These are phyloP conservation scores for Rhaphigaster nebulosa DNA, from an alignment of 2,888 invertebrate genomes.

Conservation along the genomic window DNA sequence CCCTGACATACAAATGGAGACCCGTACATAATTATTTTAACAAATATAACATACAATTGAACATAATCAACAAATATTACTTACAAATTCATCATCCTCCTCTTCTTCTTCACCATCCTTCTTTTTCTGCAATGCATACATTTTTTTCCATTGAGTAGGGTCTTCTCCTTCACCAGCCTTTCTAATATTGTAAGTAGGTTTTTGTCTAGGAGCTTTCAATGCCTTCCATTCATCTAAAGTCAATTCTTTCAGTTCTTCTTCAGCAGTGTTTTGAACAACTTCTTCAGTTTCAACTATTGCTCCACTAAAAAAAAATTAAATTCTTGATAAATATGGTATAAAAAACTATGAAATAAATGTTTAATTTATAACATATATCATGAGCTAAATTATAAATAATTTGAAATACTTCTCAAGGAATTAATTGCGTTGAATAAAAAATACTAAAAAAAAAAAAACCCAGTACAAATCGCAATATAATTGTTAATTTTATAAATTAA, in stretches of 20 bases:
- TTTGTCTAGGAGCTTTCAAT: constrained; percentile 82
- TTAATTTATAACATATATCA: background rate
- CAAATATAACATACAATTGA: background rate
- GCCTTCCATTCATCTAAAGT: constrained; percentile 97
- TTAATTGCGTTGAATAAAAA: too few species aligned
- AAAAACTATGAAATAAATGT: background rate
- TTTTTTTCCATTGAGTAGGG: constrained; percentile 91
- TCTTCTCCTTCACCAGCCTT: constrained; percentile 96
- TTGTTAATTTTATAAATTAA: too few species aligned
- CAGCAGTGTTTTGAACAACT: constrained; percentile 61
- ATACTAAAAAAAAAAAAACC: background rate
- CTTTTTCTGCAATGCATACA: constrained; percentile 83
- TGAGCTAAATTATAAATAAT: background rate
- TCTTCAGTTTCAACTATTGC: constrained; percentile 67
- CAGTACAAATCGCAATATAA: too few species aligned
- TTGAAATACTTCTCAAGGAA: too few species aligned
- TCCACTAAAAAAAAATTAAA: constrained; percentile 51
- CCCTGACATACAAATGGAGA: background rate
- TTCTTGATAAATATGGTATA: background rate
- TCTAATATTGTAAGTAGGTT: constrained; percentile 91
- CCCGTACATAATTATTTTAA: background rate
- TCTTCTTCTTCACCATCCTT: constrained; percentile 72
- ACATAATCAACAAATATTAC: constrained; percentile 30
- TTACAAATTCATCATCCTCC: constrained; percentile 63
- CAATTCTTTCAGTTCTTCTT: constrained; percentile 77